phyloP scores from a whole-genome alignment of 2,888 invertebrate genomes.

The Leptogaster cylindrica region DNA sequence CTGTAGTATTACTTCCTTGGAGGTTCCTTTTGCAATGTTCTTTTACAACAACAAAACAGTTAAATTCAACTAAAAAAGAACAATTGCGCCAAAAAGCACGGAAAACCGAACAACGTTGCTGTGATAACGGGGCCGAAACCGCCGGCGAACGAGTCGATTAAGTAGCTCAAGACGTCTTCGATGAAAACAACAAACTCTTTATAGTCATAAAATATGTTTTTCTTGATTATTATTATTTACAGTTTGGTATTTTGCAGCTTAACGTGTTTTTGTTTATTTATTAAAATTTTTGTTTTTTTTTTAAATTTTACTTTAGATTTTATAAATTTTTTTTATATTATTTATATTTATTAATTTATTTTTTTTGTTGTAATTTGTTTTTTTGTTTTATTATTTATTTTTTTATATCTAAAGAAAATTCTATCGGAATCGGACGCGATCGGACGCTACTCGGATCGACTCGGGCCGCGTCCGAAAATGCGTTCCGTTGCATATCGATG shows the following conservation, averaged over 20 bases:
- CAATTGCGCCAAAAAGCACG: background rate
- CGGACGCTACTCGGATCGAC: constrained; percentile 63
- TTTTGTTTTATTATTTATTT: constrained; percentile 28
- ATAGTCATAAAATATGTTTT: constrained; percentile 20
- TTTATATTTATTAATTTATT: too few species aligned
- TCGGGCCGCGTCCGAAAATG: constrained; percentile 64
- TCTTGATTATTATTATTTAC: constrained; percentile 35
- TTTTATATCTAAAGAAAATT: constrained; percentile 40
- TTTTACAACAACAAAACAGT: too few species aligned
- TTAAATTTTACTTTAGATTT: too few species aligned
- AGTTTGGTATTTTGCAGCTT: constrained; percentile 33
- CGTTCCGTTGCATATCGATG: constrained; percentile 64
- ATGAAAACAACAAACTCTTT: constrained; percentile 20
- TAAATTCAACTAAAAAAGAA: background rate
- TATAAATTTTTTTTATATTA: too few species aligned
- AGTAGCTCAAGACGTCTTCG: constrained; percentile 28
- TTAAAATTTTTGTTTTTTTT: constrained; percentile 11
- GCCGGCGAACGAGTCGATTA: constrained; percentile 25
- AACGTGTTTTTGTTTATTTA: constrained; percentile 31
- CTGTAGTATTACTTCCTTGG: background rate
- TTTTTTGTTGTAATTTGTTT: constrained; percentile 36
- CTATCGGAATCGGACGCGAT: constrained; percentile 59
- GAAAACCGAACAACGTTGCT: constrained; percentile 11
- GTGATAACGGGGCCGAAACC: constrained; percentile 17
- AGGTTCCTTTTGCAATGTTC: background rate